Conservation (phyloP, 2,113 vertebrate species). For the Pelvicachromis taeniatus region DNA sequence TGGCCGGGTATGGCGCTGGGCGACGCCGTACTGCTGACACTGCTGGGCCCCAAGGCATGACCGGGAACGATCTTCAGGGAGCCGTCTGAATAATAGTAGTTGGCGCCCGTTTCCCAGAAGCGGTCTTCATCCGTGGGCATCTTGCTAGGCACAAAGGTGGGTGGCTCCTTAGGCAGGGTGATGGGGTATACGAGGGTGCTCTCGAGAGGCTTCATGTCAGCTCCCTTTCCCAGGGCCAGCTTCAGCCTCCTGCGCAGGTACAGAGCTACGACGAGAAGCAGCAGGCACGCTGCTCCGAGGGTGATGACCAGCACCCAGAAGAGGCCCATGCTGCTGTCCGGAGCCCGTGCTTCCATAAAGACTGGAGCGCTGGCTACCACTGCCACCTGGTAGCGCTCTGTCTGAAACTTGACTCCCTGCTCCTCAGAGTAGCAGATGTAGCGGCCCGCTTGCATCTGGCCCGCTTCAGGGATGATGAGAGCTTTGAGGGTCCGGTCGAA, state of each 20-base stretch:
- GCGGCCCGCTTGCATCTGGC: conserved; percentile 76
- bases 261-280: conserved; percentile 80
- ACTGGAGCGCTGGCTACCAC: conserved; percentile 78
- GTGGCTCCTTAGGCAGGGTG: conserved; percentile 87
- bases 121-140: conserved; percentile 82
- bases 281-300: conserved; percentile 81
- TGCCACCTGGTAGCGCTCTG: conserved; percentile 80
- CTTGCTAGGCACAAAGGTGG: conserved; percentile 85
- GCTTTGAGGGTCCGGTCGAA: conserved; percentile 80
- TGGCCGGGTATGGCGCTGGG: conserved; percentile 88
- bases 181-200: conserved; percentile 93
- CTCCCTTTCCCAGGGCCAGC: conserved; percentile 83
- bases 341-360: conserved; percentile 84
- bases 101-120: conserved; percentile 90
- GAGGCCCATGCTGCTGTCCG: conserved; percentile 83
- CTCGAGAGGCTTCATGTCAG: conserved; percentile 84
- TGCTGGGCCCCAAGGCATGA: conserved; percentile 81
- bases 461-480: conserved; percentile 78
- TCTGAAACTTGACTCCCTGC: conserved; percentile 79
- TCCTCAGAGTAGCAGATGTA: conserved; percentile 89
- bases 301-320: conserved; percentile 92
- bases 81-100: conserved; percentile 93
- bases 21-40: conserved; percentile 74
- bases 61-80: conserved; percentile 96
- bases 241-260: conserved; percentile 85